These are phyloP conservation scores for Crotalus viridis DNA, from an alignment of 2,113 vertebrate species.

Conservation along the genomic window DNA sequence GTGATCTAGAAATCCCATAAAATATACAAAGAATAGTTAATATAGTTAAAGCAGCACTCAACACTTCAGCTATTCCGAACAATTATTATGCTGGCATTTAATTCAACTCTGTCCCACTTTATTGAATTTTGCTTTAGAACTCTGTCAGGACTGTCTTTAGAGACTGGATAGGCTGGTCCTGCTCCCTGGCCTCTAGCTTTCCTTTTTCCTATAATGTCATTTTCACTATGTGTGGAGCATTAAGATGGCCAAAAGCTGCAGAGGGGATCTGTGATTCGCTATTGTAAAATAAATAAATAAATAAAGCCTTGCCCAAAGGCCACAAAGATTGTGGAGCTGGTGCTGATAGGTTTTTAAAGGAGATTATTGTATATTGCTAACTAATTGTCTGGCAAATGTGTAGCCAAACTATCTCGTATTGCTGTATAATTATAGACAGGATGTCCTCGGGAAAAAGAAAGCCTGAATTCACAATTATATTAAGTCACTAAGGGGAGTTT, in stretches of 20 bases:
- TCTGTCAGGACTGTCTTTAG: not conserved
- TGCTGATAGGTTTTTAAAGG: not conserved
- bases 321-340: not conserved
- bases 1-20: not conserved
- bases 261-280: not conserved
- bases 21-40: not conserved
- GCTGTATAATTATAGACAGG: constrained; percentile 15
- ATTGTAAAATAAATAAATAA: not conserved
- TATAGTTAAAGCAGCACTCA: not conserved
- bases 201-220: not conserved
- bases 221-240: not conserved
- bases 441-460: constrained; percentile 21
- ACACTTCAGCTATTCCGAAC: not conserved
- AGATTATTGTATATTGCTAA: constrained; percentile 15
- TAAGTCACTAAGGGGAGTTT: constrained; percentile 29
- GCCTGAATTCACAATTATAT: constrained; percentile 3
- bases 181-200: not conserved
- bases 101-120: fast-evolving
- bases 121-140: constrained; percentile 19
- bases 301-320: not conserved
- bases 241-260: not conserved
- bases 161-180: not conserved
- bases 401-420: constrained; percentile 36
- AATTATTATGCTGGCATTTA: not conserved
- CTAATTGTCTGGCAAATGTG: constrained; percentile 26